Evolutionary conservation across 2,888 invertebrate species (phyloP), one percentile per base, ranked within the genome.

Genomic region (Bombylius major): DNA sequence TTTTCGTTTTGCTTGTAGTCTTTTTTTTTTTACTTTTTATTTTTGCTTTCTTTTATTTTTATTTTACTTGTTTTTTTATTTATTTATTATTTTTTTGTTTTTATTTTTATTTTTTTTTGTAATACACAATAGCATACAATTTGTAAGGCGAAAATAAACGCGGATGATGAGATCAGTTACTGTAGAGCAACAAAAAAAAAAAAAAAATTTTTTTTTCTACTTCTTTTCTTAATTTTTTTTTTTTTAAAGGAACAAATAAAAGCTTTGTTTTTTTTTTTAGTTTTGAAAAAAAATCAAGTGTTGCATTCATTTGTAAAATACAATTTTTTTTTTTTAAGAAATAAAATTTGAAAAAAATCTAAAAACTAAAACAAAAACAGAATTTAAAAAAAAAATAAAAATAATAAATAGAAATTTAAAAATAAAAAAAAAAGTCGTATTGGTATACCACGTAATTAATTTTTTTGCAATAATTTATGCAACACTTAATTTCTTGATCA

Each of bases 81-180:
- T 11, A 42, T 39, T 39, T 8, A 11, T 42, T 42, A 11, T 45
- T 45, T 8, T 46, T 34, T n/a, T 5, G 33, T 54, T 47, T 34
- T 46, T 53, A 48, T 56, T 44, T 49, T 52, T 52, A 13, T 12
- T 56, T 50, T 55, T 44, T 55, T 56, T 50, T 48, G 36, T 23
- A 23, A 23, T 23, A 23, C 23, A 23, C 23, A 23, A 23, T 23
- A 23, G 23, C 23, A 23, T 23, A 57, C 54, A 52, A 47, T 56
- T 52, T 57, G 50, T 61, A 69, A 71, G 70, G 71, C 70, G 70
- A 71, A 72, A 72, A 71, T 70, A 72, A 72, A 70, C 72, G 68
- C 67, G 71, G 71, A 73, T 73, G 72, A 72, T 73, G 71, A 73
- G 71, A 73, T 72, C 73, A 73, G 70, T 69, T 66, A 60, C 57